A percentile compares a stretch with the other conserved stretches of the same genome.
These are phyloP conservation scores for Mechanitis messenoides DNA, from an alignment of 2,888 invertebrate genomes.

Conservation along the genomic window DNA sequence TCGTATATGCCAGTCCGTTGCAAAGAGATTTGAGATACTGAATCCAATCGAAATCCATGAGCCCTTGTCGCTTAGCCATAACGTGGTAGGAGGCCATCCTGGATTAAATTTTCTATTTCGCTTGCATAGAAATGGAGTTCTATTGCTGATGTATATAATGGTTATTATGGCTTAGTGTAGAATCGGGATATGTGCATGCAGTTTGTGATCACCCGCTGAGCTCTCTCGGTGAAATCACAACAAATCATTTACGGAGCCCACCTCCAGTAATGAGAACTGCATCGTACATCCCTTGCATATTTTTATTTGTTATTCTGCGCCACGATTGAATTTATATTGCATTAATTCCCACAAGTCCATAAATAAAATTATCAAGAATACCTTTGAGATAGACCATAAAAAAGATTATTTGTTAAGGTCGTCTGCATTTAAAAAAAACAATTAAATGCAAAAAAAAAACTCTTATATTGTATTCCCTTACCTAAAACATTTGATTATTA, in stretches of 20 bases:
- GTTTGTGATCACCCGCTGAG: slow-evolving; percentile 72
- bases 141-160: slow-evolving; percentile 41
- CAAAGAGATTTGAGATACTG: slow-evolving; percentile 67
- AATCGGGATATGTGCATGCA: slow-evolving; percentile 55
- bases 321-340: slow-evolving; percentile 21
- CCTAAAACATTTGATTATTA: no score
- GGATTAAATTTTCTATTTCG: slow-evolving; percentile 59
- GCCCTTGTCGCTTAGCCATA: slow-evolving; percentile 72
- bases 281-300: slow-evolving; percentile 41
- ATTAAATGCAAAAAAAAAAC: no score
- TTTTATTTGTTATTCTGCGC: slow-evolving; percentile 28
- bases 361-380: background rate
- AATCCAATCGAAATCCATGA: slow-evolving; percentile 72
- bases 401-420: no score
- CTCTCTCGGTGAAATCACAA: slow-evolving; percentile 71
- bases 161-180: slow-evolving; percentile 39
- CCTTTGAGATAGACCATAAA: no score
- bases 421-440: no score
- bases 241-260: slow-evolving; percentile 72
- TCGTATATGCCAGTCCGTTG: slow-evolving; percentile 54
- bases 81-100: slow-evolving; percentile 70
- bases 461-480: no score
- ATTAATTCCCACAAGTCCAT: background rate
- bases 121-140: slow-evolving; percentile 40
- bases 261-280: slow-evolving; percentile 71